phyloP scores from a whole-genome alignment of 2,888 invertebrate genomes.

The Xylota segnis region DNA sequence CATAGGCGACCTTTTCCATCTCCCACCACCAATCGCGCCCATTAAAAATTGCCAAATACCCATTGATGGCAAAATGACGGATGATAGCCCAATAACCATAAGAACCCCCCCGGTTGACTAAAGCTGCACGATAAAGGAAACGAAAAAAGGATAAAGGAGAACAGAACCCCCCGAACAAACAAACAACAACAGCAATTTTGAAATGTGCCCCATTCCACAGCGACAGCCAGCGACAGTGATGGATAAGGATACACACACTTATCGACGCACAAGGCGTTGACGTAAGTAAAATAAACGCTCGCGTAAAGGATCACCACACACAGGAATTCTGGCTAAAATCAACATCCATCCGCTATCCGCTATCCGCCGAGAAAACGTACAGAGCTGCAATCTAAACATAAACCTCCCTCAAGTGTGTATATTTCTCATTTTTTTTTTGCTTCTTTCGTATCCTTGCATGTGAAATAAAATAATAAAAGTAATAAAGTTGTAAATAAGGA shows the following conservation, averaged over 20 bases:
- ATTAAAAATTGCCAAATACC: conserved; percentile 58
- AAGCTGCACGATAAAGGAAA: conserved; percentile 40
- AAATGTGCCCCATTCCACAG: conserved; percentile 42
- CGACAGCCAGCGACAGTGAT: conserved; percentile 56
- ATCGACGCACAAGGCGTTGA: conserved; percentile 59
- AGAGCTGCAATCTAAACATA: conserved; percentile 61
- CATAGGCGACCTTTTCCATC: conserved; percentile 19
- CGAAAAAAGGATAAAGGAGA: conserved; percentile 6
- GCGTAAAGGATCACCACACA: conserved; percentile 66
- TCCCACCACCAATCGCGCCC: not conserved
- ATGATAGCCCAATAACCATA: conserved; percentile 69
- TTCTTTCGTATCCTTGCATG: conserved; percentile 50
- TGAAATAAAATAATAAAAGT: conserved; percentile 74
- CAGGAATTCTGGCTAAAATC: conserved; percentile 37
- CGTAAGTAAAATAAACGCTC: conserved; percentile 66
- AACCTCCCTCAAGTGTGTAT: conserved; percentile 45
- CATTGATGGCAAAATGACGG: conserved; percentile 70
- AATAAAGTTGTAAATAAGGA: conserved; percentile 63
- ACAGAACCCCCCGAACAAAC: conserved; percentile 4
- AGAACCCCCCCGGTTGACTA: conserved; percentile 38
- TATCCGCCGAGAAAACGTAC: too few species aligned
- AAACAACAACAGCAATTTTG: conserved; percentile 71
- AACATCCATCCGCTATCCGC: conserved; percentile 58
- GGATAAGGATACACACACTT: conserved; percentile 63
- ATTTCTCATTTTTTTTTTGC: not conserved